A percentile compares a stretch with the other conserved stretches of the same genome.
Evolutionary conservation across 2,797 vertebrate species (phyloP).

Genomic region (Scarus forsteni): DNA sequence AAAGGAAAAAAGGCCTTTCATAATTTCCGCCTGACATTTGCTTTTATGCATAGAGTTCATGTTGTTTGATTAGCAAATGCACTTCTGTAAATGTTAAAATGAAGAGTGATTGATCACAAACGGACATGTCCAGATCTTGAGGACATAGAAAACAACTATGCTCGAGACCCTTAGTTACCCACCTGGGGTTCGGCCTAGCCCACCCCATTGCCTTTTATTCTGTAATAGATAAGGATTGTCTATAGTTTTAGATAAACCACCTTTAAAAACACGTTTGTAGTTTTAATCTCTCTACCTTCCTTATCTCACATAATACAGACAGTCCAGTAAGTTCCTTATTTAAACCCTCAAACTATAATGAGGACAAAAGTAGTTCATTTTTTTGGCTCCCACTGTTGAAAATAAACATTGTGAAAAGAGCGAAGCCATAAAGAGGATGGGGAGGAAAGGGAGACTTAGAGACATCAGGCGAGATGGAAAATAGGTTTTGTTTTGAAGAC

Average conservation of each 20-base stretch:
- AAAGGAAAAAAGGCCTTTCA: too few relatives aligned
- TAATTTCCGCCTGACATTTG: too few relatives aligned
- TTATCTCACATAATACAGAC: slow-evolving; percentile 22
- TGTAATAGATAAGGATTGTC: too few relatives aligned
- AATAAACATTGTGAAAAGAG: slow-evolving; percentile 39
- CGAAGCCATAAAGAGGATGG: slow-evolving; percentile 10
- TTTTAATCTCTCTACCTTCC: slow-evolving; percentile 15
- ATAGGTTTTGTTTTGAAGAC: slow-evolving; percentile 37
- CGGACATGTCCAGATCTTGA: too few relatives aligned
- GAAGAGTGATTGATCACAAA: too few relatives aligned
- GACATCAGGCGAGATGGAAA: slow-evolving; percentile 3
- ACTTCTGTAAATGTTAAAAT: too few relatives aligned
- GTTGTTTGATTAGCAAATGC: too few relatives aligned
- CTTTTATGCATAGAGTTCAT: too few relatives aligned
- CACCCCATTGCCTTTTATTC: too few relatives aligned
- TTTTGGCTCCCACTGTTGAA: slow-evolving; percentile 22
- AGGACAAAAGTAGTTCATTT: slow-evolving; percentile 25
- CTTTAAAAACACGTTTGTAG: neutral
- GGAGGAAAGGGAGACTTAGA: slow-evolving; percentile 36
- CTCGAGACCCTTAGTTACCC: too few relatives aligned
- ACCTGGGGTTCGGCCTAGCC: too few relatives aligned
- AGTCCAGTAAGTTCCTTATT: slow-evolving; percentile 27
- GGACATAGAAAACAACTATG: too few relatives aligned
- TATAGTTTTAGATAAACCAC: neutral
- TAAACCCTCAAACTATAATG: slow-evolving; percentile 44